Evolutionary conservation across 2,888 invertebrate genomes (phyloP).

Genomic region (Malthinus seriepunctatus): DNA sequence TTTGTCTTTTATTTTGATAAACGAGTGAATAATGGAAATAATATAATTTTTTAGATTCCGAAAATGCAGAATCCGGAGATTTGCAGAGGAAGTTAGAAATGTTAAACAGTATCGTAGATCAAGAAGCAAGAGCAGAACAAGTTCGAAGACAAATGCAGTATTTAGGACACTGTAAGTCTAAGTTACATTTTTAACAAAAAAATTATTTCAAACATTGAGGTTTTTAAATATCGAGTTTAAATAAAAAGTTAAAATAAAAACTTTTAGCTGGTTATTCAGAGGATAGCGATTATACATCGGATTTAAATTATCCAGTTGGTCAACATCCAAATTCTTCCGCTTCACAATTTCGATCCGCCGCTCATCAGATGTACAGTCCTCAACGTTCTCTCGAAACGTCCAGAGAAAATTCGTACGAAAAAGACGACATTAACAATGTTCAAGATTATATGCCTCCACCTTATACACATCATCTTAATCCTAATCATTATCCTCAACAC

Average conservation of each 20-base stretch:
- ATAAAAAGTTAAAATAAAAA: conserved; percentile 53
- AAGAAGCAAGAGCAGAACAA: conserved; percentile 78
- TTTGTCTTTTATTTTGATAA: too few relatives aligned
- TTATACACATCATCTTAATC: conserved; percentile 47
- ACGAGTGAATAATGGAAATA: not conserved
- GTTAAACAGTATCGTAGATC: conserved; percentile 88
- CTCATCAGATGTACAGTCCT: conserved; percentile 78
- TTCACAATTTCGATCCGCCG: conserved; percentile 81
- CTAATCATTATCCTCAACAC: conserved; percentile 37
- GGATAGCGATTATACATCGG: conserved; percentile 96
- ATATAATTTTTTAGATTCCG: conserved; percentile 69
- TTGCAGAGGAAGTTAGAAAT: conserved; percentile 88
- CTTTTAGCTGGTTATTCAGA: conserved; percentile 90
- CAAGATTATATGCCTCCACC: conserved; percentile 44
- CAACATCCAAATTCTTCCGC: conserved; percentile 91
- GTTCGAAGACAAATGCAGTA: conserved; percentile 79
- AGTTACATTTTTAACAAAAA: not conserved
- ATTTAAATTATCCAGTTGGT: conserved; percentile 90
- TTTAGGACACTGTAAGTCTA: conserved; percentile 77
- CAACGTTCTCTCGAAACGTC: conserved; percentile 79
- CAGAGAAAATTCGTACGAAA: conserved; percentile 81
- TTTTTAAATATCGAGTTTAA: conserved; percentile 34
- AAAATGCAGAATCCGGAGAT: conserved; percentile 84
- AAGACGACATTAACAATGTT: conserved; percentile 62
- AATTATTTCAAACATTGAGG: not conserved